Evolutionary conservation across 1,140 invertebrate species (phyloP), one percentile per base, ranked within the genome.

Genomic region (Drosophila sucinea): DNA sequence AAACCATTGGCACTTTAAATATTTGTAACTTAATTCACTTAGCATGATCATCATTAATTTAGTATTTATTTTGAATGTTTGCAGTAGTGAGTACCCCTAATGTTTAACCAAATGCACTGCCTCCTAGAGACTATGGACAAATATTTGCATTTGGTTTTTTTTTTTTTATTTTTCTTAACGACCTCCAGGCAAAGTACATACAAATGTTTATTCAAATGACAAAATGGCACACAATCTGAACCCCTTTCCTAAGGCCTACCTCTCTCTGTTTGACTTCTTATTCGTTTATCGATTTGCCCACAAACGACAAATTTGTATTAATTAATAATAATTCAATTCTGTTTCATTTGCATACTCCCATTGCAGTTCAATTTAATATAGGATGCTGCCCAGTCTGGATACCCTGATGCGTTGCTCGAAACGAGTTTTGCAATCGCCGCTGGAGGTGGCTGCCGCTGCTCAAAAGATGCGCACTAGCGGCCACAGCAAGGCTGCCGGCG

Each of bases 321-420:
- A 84, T 84, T 67, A 69, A 74, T 17, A 17, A 17, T 17, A 17
- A 17, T 17, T 17, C 17, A 35, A 11, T 10, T 38, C 10, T 38
- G 17, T 33, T 77, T 55, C 23, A 27, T 33, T 38, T 60, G 47
- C 5, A 60, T 23, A 30, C 10, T 77, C 11, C 55, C 10, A 69
- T 91, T 86, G 27, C 81, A 91, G 90, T 60, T 86, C 23, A 81
- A 78, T 76, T 79, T 78, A 81, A 72, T 73, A 71, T 81, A 92
- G 82, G 78, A 92, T 92, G 91, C 77, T 92, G 80, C 84, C 91
- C 44, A 91, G 82, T 77, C 80, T 92, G 65, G 74, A 80, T 74
- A 91, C 76, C 63, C 85, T 92, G 79, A 92, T 92, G 91, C 85
- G 91, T 90, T 92, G 91, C 80, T 92, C 91, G 78, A 82, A 92